These are phyloP conservation scores for Meandrusa payeni DNA, from an alignment of 2,888 invertebrate species.

Conservation along the genomic window DNA sequence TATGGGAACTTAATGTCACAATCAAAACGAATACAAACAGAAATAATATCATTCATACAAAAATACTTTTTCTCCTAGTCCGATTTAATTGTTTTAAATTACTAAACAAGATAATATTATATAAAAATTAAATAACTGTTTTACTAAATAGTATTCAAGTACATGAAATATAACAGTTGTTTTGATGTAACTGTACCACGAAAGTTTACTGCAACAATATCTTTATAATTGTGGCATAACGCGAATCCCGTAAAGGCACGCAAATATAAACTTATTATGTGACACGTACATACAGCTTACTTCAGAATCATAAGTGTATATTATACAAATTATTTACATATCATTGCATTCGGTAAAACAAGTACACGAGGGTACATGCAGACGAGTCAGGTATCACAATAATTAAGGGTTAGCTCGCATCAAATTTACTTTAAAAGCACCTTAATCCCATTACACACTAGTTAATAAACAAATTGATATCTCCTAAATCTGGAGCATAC, in stretches of 20 bases:
- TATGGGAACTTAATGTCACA: conserved; percentile 50
- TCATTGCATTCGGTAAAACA: conserved; percentile 43
- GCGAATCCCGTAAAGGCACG: conserved; percentile 50
- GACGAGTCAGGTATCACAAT: conserved; percentile 54
- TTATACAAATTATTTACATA: conserved; percentile 71
- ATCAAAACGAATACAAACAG: conserved; percentile 23
- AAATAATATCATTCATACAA: conserved; percentile 28
- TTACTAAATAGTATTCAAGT: not conserved
- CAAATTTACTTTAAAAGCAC: conserved; percentile 43
- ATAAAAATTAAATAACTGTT: conserved; percentile 3
- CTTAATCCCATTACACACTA: conserved; percentile 28
- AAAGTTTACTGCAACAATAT: too few species aligned
- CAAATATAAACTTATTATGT: conserved; percentile 40
- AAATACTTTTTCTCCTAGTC: conserved; percentile 15
- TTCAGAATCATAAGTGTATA: conserved; percentile 47
- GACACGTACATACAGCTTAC: conserved; percentile 50
- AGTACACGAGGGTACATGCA: conserved; percentile 37
- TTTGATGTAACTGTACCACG: not conserved
- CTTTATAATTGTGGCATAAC: conserved; percentile 33
- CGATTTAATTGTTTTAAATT: conserved; percentile 2
- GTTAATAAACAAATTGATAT: conserved; percentile 11
- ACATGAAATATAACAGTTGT: not conserved
- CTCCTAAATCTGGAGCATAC: conserved; percentile 3
- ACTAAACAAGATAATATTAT: too few species aligned
- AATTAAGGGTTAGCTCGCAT: conserved; percentile 37